Base-by-base conservation (phyloP, 2,888 invertebrate genomes). In the Asteroscopus sphinx region DNA sequence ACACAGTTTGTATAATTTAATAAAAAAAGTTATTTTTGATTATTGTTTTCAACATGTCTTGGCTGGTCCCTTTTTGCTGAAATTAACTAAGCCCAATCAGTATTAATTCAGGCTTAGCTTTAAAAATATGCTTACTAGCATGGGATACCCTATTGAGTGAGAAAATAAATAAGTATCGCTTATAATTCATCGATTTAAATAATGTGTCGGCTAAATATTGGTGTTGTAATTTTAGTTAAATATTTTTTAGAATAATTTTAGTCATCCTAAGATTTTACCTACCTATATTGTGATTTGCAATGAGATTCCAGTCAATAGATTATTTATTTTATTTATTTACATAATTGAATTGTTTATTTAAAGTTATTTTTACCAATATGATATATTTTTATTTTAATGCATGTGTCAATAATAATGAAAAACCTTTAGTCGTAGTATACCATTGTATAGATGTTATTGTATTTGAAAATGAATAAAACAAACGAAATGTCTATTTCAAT, bases 371-470 rank as follows among this genome's bases (percentile, higher is more conserved):
- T 60, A 74, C 36, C 13, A 57, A 69, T 65, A 17, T 54, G 69
- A 72, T 63, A 73, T 77, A 68, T 77, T 77, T 77, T 82, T 73
- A 75, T 82, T 88, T 85, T 80, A 86, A 83, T 90, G 90, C 90
- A 92, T 92, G 91, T 90, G 90, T 92, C 90, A 89, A 89, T 89
- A 61, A 88, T 89, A 87, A 85, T 84, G 72, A 71, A 87, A 88
- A 87, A 86, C 86, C 87, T 90, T 89, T 92, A 94, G 92, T 81
- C 83, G 93, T 93, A 93, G 93, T 79, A 76, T 87, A 90, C 88
- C 87, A 92, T 90, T 94, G 94, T 92, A 94, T 94, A 94, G 93
- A 94, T 94, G 94, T 94, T 94, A 94, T 92, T 93, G 93, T 94
- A 94, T 88, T 93, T 93, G 90, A 85, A 92, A 92, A 90, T 87